These are phyloP conservation scores for Mesorhabditis sp. DNA, from an alignment of 2,888 invertebrate species.

Conservation along the genomic window DNA sequence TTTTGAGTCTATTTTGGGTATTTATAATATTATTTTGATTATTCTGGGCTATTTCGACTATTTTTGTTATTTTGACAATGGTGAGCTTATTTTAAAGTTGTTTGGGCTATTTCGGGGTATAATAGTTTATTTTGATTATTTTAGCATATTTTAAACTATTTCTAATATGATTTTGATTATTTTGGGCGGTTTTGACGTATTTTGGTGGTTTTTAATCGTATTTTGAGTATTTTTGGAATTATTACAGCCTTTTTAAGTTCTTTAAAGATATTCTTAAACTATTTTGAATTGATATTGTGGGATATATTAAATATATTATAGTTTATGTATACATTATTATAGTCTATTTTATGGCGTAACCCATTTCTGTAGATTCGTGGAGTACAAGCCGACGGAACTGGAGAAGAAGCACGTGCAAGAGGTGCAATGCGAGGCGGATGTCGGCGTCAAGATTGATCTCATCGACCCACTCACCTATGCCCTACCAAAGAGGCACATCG, in stretches of 20 bases:
- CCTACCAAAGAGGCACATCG: not conserved
- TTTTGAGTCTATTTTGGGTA: not conserved
- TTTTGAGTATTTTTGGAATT: no score
- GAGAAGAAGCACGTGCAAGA: constrained; percentile 85
- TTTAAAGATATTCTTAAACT: not conserved
- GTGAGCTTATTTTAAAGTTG: no score
- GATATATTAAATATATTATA: not conserved
- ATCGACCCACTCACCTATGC: constrained; percentile 87
- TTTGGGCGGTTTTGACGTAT: no score
- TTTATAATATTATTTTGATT: not conserved
- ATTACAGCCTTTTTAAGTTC: not conserved
- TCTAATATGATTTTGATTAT: no score
- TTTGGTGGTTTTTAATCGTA: no score
- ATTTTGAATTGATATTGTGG: not conserved
- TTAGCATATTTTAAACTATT: no score
- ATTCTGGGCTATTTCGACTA: not conserved
- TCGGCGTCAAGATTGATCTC: constrained; percentile 92
- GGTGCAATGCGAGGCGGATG: constrained; percentile 87
- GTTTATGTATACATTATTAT: not conserved
- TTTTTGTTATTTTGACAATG: no score
- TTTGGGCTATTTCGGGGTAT: no score
- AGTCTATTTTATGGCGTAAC: not conserved
- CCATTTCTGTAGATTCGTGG: constrained; percentile 72
- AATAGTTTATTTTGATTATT: no score
- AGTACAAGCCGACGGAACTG: constrained; percentile 89